Base-by-base conservation (phyloP, 2,113 vertebrate genomes). In the Otolemur garnettii region DNA sequence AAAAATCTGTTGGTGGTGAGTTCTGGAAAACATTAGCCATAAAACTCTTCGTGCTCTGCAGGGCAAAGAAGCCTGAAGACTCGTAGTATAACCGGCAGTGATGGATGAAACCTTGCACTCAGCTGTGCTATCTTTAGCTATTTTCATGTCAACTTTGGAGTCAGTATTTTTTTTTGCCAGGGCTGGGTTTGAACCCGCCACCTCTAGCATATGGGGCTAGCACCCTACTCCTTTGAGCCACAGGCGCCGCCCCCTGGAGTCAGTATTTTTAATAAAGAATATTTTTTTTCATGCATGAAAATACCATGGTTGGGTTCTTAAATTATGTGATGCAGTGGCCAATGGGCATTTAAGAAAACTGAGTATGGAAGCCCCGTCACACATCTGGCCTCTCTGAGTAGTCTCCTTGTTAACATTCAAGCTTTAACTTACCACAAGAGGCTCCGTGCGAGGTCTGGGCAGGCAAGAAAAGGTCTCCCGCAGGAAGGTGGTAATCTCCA, bases 401-500 rank as follows among this genome's bases (percentile, higher is more conserved):
- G 24, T 18, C 62, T 74, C n/a, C 77, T 81, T 53, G 33, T 78
- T n/a, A 81, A 59, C 8, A 66, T 0, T 3, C 4, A 7, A 50
- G 8, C 5, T 55, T 82, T 83, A 98, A 98, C 99, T 98, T 93
- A 99, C 99, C 99, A 99, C 98, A 12, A 99, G 99, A 1, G 99
- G 99, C 95, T 99, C 99, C 0, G 99, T 98, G 21, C 99, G 99
- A 8, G 99, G 99, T 33, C 99, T 98, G 10, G 99, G 99, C 86
- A 99, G 98, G 93, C 99, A 99, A 42, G 99, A 99, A 87, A 99
- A 99, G 5, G 99, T 99, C 98, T 99, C 99, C 64, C 99, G 98
- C 78, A 99, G 98, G 96, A 99, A 99, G 7, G 99, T 99, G 90
- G 99, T 99, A 97, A 99, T 99, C 98, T 99, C 99, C 98, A 99